Evolutionary conservation across 2,113 vertebrate genomes (phyloP).

Genomic region (Chamaetylas fuelleborni): DNA sequence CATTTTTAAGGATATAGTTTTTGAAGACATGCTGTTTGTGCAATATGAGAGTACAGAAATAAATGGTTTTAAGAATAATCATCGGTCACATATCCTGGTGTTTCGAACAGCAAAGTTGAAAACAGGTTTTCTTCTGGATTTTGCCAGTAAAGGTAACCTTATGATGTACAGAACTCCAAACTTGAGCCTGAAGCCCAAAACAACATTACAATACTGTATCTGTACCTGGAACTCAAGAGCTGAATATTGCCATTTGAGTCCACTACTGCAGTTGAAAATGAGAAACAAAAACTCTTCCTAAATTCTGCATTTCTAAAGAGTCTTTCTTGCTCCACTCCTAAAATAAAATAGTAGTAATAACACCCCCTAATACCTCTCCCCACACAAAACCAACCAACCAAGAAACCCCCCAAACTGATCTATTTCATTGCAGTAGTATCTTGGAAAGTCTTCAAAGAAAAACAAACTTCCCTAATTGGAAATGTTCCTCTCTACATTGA

Average conservation of each 20-base stretch:
- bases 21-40: not conserved
- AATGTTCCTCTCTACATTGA: not conserved
- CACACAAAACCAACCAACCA: not conserved
- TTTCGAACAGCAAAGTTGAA: not conserved
- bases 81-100: not conserved
- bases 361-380: accelerated
- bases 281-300: not conserved
- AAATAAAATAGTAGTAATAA: not conserved
- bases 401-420: accelerated
- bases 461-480: not conserved
- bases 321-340: not conserved
- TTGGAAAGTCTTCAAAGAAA: not conserved
- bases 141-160: not conserved
- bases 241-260: not conserved
- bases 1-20: not conserved
- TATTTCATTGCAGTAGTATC: not conserved
- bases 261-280: not conserved
- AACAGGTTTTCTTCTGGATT: not conserved
- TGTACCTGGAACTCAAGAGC: not conserved
- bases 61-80: not conserved
- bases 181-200: not conserved
- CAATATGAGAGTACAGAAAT: not conserved
- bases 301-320: not conserved
- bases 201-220: not conserved
- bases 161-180: not conserved